Conservation (phyloP, 1,140 invertebrate species). For the Conopomorpha cramerella region DNA sequence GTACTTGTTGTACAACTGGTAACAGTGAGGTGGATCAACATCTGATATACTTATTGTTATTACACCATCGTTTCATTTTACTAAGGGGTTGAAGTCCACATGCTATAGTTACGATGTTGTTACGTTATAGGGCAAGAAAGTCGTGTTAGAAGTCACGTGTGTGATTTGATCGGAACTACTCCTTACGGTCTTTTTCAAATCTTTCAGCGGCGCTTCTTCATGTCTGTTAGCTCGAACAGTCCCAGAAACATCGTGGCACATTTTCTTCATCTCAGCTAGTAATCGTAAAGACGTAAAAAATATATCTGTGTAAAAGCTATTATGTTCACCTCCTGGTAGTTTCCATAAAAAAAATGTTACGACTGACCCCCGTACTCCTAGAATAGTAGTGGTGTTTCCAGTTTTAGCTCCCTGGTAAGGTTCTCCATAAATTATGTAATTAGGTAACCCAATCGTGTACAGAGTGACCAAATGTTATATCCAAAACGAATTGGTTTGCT, state of each 20-base stretch:
- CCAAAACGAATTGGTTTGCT: conserved; percentile 7
- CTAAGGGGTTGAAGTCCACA: conserved; percentile 14
- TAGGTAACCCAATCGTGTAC: conserved; percentile 9
- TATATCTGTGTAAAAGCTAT: conserved; percentile 9
- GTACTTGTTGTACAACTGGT: conserved; percentile 19
- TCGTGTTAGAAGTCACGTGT: conserved; percentile 9
- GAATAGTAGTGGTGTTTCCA: conserved; percentile 8
- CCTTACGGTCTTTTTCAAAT: conserved; percentile 7
- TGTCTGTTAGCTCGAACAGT: conserved; percentile 8
- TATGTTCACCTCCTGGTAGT: conserved; percentile 3
- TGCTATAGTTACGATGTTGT: conserved; percentile 18
- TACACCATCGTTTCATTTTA: conserved; percentile 17
- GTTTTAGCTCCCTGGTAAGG: conserved; percentile 9
- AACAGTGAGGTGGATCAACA: conserved; percentile 14
- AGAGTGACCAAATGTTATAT: conserved; percentile 12
- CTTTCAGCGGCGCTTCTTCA: conserved; percentile 7
- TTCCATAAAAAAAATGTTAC: conserved; percentile 8
- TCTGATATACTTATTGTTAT: conserved; percentile 16
- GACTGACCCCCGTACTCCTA: conserved; percentile 10
- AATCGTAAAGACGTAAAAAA: conserved; percentile 8
- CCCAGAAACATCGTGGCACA: conserved; percentile 8
- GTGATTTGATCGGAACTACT: conserved; percentile 8
- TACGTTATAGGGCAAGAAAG: conserved; percentile 19
- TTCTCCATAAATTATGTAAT: conserved; percentile 12
- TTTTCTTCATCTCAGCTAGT: conserved; percentile 7